These are phyloP conservation scores for Apodemia zela DNA, from an alignment of 2,888 invertebrate genomes.

Conservation along the genomic window DNA sequence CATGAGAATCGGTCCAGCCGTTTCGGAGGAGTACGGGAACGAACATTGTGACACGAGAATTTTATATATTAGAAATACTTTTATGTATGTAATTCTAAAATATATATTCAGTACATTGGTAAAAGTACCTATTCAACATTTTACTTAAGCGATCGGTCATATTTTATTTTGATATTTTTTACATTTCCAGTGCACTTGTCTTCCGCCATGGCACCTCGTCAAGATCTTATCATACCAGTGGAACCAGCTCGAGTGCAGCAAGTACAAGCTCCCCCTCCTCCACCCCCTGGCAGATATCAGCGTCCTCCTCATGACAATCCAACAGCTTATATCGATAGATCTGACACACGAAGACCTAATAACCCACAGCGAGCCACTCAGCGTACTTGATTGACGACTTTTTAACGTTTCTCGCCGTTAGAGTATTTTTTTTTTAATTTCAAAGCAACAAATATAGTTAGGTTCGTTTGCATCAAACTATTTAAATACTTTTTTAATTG, in stretches of 20 bases:
- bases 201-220: constrained; percentile 67
- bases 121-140: no score
- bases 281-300: constrained; percentile 63
- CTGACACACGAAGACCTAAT: constrained; percentile 32
- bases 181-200: constrained; percentile 17
- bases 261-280: constrained; percentile 53
- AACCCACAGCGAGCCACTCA: constrained; percentile 26
- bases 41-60: no score
- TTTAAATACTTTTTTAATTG: no score
- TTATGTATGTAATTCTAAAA: no score
- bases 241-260: constrained; percentile 49
- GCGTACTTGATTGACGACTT: constrained; percentile 19
- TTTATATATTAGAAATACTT: no score
- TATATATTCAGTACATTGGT: no score
- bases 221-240: constrained; percentile 55
- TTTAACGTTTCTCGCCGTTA: not conserved
- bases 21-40: no score
- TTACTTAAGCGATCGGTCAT: no score
- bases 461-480: no score
- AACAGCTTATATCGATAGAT: constrained; percentile 51
- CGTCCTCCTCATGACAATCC: constrained; percentile 71
- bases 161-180: not conserved
- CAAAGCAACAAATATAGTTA: no score
- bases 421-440: no score
- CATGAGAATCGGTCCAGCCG: no score